Base-by-base conservation (phyloP, 2,888 invertebrate species). In the Drosophila anceps region DNA sequence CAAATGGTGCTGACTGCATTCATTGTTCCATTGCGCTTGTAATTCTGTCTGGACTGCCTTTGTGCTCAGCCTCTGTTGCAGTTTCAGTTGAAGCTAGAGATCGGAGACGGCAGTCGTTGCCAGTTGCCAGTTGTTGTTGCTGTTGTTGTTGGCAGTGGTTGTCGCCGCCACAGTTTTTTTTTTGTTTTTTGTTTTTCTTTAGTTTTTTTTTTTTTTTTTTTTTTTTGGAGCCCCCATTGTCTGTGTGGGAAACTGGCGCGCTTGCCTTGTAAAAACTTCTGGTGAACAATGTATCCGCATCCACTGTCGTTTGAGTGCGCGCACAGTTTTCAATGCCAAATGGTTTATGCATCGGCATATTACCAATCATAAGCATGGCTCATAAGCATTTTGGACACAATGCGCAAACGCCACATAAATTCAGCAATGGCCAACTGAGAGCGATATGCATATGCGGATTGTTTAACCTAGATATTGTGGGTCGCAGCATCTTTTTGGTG, bases 381-480 rank as follows among this genome's bases (percentile, higher is more conserved):
- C 74, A 79, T 79, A 87, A 82, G 84, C 75, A 53, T 66, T 63
- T 69, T 55, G 77, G 77, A 88, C 85, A 88, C 85, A 84, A 85
- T 83, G 81, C 70, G 67, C 81, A 84, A 88, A 88, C 88, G 86
- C 88, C 84, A 84, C 84, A 84, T 88, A 88, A 85, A 86, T 76
- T 79, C 79, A 58, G 39, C 51, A 70, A 75, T 74, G 76, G 62
- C 69, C 73, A 71, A 70, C 66, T 29, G 46, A 63, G 37, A 63
- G 66, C 76, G 84, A 84, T 84, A 84, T 86, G 84, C 84, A 84
- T 84, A 86, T 88, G 84, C 61, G 88, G 84, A 61, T 48, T 69
- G 79, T 75, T 84, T 84, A 84, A 86, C 88, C 84, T 66, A 85
- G 84, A 69, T 84, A 74, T 62, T 20, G 39, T 20, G 39, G 27